These are phyloP conservation scores for Arremon brunneinucha DNA, from an alignment of 2,797 vertebrate species.

Conservation along the genomic window DNA sequence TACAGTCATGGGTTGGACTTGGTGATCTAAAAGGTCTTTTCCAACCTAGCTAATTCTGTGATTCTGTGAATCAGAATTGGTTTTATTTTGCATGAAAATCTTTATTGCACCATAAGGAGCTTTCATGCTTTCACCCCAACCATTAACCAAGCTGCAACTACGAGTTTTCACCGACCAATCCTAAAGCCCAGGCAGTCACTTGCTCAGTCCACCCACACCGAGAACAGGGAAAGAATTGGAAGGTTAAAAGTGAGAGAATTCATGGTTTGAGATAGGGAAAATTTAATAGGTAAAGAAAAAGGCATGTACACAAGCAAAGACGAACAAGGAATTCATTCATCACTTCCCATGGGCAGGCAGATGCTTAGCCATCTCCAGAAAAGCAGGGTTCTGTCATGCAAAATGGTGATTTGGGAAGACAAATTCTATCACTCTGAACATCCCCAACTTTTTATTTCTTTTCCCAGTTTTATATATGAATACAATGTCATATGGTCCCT, in stretches of 20 bases:
- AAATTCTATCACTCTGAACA: rapidly evolving
- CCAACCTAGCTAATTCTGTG: neutral
- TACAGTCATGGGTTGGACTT: neutral
- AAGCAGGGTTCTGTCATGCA: neutral
- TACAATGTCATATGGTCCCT: rapidly evolving
- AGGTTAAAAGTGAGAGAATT: neutral
- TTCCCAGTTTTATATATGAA: rapidly evolving
- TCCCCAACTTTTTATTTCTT: neutral
- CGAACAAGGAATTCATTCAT: neutral
- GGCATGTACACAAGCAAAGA: rapidly evolving
- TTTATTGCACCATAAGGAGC: neutral
- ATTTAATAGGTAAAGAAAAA: neutral
- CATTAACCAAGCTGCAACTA: neutral
- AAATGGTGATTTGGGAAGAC: neutral
- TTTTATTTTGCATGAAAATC: neutral
- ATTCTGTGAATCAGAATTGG: neutral
- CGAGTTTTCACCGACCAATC: neutral
- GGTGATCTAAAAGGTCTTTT: neutral
- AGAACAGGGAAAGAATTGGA: rapidly evolving
- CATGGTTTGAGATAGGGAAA: neutral
- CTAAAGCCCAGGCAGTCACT: neutral
- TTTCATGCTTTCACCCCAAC: neutral
- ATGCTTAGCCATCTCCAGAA: neutral
- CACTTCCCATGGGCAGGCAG: rapidly evolving
- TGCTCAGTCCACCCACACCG: rapidly evolving